Conservation (phyloP, 2,888 invertebrate species). For the Polydrusus tereticollis region DNA sequence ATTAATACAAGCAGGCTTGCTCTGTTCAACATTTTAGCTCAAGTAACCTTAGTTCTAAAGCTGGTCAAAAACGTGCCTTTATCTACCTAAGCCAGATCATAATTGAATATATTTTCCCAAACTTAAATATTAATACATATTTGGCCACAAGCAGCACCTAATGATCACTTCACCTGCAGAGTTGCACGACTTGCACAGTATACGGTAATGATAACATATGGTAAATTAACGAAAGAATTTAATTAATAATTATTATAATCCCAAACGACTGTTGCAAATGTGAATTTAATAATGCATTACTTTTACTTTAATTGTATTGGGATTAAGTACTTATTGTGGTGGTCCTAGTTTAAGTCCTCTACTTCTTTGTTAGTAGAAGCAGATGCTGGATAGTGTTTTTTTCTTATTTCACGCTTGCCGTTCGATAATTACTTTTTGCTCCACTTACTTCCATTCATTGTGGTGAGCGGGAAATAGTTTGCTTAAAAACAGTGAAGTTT, state of each 20-base stretch:
- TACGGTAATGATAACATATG: not conserved
- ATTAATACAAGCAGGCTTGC: too few species aligned
- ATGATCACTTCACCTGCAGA: constrained; percentile 10
- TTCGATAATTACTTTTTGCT: constrained; percentile 46
- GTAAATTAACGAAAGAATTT: constrained; percentile 29
- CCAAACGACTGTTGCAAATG: constrained; percentile 34
- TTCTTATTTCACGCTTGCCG: constrained; percentile 36
- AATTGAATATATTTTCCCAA: too few species aligned
- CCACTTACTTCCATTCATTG: constrained; percentile 40
- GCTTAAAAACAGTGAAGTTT: constrained; percentile 26
- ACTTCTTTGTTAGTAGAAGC: constrained; percentile 22
- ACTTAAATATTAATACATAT: too few species aligned
- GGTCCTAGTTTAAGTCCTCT: constrained; percentile 15
- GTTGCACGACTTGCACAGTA: constrained; percentile 15
- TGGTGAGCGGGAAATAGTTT: constrained; percentile 37
- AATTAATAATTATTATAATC: constrained; percentile 4
- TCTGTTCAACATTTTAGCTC: too few species aligned
- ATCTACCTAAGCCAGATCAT: too few species aligned
- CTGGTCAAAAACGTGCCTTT: too few species aligned
- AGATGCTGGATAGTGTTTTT: constrained; percentile 34
- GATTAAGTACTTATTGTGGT: constrained; percentile 24
- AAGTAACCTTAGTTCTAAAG: too few species aligned
- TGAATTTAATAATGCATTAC: constrained; percentile 30
- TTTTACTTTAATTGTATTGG: constrained; percentile 28
- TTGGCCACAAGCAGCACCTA: constrained; percentile 10